Percentiles rank a stretch among this genome's conserved stretches.
Evolutionary conservation across 2,888 invertebrate genomes (phyloP).

Genomic region (Eristalis intricaria): DNA sequence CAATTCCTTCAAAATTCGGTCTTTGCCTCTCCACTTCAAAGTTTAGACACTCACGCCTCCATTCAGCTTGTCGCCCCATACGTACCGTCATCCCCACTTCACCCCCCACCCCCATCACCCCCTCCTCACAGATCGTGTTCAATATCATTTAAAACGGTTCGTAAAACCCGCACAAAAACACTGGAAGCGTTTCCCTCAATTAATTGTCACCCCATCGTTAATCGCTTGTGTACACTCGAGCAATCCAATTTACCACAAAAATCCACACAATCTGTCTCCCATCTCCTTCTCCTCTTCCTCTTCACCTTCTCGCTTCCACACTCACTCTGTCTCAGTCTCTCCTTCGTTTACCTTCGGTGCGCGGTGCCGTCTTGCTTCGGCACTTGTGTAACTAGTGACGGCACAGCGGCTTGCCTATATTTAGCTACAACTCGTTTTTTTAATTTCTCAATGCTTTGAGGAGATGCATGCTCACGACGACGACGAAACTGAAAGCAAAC

Average conservation of each 20-base stretch:
- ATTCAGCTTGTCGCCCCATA: too few relatives aligned
- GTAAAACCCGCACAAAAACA: slow-evolving; percentile 27
- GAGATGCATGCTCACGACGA: not conserved
- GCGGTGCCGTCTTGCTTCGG: not conserved
- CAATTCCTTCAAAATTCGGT: too few relatives aligned
- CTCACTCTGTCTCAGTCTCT: not conserved
- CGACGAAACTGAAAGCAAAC: not conserved
- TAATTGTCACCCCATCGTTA: slow-evolving; percentile 48
- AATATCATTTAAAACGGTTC: slow-evolving; percentile 33
- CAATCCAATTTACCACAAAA: slow-evolving; percentile 38
- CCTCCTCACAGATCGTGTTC: not conserved
- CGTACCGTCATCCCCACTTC: too few relatives aligned
- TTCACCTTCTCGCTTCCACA: too few relatives aligned
- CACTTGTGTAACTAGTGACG: slow-evolving; percentile 17
- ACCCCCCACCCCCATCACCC: too few relatives aligned
- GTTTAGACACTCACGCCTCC: too few relatives aligned
- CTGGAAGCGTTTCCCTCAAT: slow-evolving; percentile 27
- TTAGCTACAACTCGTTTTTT: slow-evolving; percentile 46
- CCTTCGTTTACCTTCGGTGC: not conserved
- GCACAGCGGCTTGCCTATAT: slow-evolving; percentile 8
- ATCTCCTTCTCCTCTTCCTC: not conserved
- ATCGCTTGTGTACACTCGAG: slow-evolving; percentile 48
- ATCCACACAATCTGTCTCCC: not conserved
- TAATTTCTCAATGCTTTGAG: not conserved
- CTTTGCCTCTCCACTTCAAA: too few relatives aligned